phyloP scores from a whole-genome alignment of 1,140 invertebrate genomes.

The Odontomachus brunneus region DNA sequence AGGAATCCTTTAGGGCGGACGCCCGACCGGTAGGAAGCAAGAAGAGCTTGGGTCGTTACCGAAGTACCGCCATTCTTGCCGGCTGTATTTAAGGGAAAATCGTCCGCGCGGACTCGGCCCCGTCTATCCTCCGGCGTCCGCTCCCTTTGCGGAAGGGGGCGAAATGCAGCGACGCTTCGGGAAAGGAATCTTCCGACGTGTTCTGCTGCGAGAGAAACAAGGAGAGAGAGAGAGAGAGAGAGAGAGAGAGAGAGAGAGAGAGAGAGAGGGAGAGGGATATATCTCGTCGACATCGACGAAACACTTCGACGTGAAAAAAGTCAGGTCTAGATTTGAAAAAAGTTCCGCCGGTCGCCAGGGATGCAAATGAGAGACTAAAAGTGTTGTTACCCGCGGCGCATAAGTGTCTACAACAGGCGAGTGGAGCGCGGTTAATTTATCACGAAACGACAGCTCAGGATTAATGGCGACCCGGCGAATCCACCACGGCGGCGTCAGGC shows the following conservation, averaged over 20 bases:
- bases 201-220: no score
- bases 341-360: not conserved
- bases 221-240: no score
- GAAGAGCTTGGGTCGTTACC: constrained; percentile 65
- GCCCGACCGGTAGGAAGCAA: constrained; percentile 5
- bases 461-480: constrained; percentile 32
- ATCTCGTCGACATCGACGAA: no score
- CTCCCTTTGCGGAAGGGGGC: constrained; percentile 61
- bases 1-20: constrained; percentile 58
- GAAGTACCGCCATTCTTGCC: constrained; percentile 67
- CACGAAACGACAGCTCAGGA: constrained; percentile 38
- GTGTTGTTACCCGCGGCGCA: not conserved
- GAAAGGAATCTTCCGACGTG: constrained; percentile 60
- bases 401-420: not conserved
- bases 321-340: not conserved
- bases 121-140: not conserved
- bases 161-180: constrained; percentile 69
- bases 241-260: no score
- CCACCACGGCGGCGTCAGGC: not conserved
- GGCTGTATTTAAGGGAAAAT: constrained; percentile 77
- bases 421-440: not conserved
- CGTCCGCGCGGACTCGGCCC: constrained; percentile 63
- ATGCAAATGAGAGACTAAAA: constrained; percentile 44
- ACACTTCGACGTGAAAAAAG: not conserved
- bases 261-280: no score